Conservation (phyloP, 2,113 vertebrate species). For the Clarias macrocephalus region DNA sequence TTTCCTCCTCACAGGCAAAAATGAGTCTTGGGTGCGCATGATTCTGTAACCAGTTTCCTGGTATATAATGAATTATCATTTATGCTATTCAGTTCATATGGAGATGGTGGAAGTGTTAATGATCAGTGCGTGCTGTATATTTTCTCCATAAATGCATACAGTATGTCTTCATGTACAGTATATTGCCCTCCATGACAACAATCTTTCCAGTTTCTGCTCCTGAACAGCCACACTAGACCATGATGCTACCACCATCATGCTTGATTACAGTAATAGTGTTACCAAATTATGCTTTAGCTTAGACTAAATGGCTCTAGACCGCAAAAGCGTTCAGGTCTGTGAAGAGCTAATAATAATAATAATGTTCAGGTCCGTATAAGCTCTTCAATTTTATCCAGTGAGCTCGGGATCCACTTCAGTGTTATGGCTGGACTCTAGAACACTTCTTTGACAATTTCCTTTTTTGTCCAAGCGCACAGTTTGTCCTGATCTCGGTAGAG, state of each 20-base stretch:
- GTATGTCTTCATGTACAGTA: background rate
- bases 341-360: background rate
- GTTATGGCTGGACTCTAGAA: background rate
- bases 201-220: background rate
- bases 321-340: background rate
- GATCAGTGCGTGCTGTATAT: background rate
- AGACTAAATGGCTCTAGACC: background rate
- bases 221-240: background rate
- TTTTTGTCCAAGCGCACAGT: background rate
- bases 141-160: background rate
- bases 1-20: no score
- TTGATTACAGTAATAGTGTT: background rate
- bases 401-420: background rate
- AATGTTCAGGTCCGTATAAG: background rate
- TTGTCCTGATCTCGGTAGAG: background rate
- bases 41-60: no score
- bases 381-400: background rate
- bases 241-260: background rate
- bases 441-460: background rate
- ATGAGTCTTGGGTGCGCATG: no score
- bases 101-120: no score
- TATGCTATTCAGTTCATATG: no score
- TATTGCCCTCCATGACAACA: background rate
- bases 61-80: no score
- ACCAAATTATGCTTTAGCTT: background rate